Evolutionary conservation across 2,888 invertebrate genomes (phyloP).

Genomic region (Microctonus brassicae): DNA sequence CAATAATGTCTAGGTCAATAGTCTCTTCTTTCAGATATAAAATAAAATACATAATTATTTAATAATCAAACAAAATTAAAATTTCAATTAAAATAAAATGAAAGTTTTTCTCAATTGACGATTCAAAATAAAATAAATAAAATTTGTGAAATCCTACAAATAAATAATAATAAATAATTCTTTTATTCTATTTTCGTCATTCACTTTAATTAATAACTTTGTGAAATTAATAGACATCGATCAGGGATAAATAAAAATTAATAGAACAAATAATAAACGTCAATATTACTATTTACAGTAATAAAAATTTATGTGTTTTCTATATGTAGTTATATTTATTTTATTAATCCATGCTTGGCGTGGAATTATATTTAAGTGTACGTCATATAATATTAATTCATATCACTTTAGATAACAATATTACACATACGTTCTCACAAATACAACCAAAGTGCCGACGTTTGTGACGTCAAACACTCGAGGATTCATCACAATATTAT

Average conservation of each 20-base stretch:
- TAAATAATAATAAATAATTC: background rate
- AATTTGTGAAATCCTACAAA: background rate
- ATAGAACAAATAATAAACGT: background rate
- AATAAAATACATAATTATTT: background rate
- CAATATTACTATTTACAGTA: too few species aligned
- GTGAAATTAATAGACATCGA: background rate
- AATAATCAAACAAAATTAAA: background rate
- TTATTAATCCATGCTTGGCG: background rate
- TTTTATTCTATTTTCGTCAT: background rate
- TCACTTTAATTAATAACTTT: too few species aligned
- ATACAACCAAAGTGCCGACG: background rate
- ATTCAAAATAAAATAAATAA: background rate
- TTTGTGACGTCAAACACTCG: background rate
- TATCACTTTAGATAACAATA: background rate
- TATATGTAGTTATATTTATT: too few species aligned
- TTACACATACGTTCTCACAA: background rate
- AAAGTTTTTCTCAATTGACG: too few species aligned
- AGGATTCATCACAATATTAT: background rate
- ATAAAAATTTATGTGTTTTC: too few species aligned
- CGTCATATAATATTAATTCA: background rate
- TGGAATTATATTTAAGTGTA: background rate
- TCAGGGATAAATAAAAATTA: background rate
- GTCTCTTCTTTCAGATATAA: background rate
- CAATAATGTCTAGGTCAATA: constrained; percentile 33
- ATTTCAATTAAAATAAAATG: background rate